Conservation (phyloP, 1,140 invertebrate genomes). For the Lasioglossum albipes region DNA sequence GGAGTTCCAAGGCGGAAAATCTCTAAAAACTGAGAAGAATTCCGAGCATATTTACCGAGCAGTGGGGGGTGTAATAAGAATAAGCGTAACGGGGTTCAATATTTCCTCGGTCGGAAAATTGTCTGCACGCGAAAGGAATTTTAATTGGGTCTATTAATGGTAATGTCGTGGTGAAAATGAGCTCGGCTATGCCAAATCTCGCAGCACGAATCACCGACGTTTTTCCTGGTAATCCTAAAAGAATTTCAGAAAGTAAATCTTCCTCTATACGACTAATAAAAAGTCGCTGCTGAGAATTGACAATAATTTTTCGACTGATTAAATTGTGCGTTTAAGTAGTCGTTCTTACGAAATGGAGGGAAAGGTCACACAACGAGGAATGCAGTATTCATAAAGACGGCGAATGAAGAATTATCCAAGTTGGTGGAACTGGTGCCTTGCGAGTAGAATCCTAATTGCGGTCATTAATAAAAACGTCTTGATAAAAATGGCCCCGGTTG, state of each 20-base stretch:
- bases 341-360: neutral
- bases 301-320: neutral
- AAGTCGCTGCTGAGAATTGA: too few species aligned
- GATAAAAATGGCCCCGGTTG: slow-evolving; percentile 8
- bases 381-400: neutral
- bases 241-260: too few species aligned
- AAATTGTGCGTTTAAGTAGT: neutral
- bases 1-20: neutral
- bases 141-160: slow-evolving; percentile 36
- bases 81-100: neutral
- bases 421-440: neutral
- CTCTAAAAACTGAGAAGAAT: neutral
- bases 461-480: slow-evolving; percentile 27
- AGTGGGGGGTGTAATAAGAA: slow-evolving; percentile 5
- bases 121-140: slow-evolving; percentile 25
- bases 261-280: too few species aligned
- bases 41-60: slow-evolving; percentile 18
- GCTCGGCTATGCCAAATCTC: slow-evolving; percentile 3
- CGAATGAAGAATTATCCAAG: neutral
- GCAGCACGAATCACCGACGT: neutral
- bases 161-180: slow-evolving; percentile 4
- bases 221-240: too few species aligned
- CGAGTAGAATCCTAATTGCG: slow-evolving; percentile 11
- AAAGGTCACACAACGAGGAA: too few species aligned
- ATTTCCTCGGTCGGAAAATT: slow-evolving; percentile 27